Conservation (phyloP, 2,113 vertebrate species). For the Tympanuchus pallidicinctus region DNA sequence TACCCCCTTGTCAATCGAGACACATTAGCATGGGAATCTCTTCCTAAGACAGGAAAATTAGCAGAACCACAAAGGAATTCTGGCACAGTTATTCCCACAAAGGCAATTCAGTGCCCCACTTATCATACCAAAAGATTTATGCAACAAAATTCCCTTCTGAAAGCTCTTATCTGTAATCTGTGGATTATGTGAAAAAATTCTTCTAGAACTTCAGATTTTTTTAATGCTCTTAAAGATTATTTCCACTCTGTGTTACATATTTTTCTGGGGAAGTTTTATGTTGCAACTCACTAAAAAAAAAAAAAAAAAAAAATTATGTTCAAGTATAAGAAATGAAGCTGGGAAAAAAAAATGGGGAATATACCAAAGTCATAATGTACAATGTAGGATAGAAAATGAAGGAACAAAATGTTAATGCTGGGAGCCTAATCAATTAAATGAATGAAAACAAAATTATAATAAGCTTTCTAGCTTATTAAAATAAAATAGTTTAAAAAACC, state of each 20-base stretch:
- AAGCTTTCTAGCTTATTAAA: not conserved
- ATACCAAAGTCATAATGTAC: not conserved
- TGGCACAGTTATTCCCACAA: not conserved
- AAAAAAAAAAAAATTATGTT: not conserved
- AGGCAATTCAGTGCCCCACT: not conserved
- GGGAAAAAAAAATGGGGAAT: not conserved
- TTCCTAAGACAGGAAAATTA: not conserved
- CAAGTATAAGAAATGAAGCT: not conserved
- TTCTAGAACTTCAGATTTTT: not conserved
- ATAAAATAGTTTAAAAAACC: constrained; percentile 2
- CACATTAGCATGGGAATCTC: not conserved
- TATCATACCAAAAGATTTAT: not conserved
- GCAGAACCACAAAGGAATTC: not conserved
- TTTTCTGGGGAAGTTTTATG: not conserved
- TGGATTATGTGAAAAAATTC: not conserved
- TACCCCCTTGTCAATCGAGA: not conserved
- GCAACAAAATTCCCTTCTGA: not conserved
- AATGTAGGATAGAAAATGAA: not conserved
- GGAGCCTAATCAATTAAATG: not conserved
- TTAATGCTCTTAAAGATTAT: not conserved
- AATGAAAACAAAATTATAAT: not conserved
- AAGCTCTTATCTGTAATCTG: not conserved
- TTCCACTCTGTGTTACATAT: not conserved
- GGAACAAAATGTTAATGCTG: not conserved
- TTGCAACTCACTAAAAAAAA: not conserved